Percentiles rank a stretch among this genome's conserved stretches.
These are phyloP conservation scores for Glaucopsyche alexis DNA, from an alignment of 2,888 invertebrate species.

Conservation along the genomic window DNA sequence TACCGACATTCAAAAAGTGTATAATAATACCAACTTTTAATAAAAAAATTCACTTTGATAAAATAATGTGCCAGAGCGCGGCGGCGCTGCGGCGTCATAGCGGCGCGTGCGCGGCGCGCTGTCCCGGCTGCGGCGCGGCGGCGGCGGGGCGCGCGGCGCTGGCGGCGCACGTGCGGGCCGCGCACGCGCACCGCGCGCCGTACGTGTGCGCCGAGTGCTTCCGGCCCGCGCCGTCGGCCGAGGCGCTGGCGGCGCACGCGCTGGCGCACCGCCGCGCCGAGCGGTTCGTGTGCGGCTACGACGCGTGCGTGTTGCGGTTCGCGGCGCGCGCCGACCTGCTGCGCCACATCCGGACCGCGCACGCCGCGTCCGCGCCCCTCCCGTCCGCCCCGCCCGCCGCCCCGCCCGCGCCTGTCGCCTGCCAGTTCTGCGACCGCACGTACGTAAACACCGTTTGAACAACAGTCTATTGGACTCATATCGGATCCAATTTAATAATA, in stretches of 20 bases:
- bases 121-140: constrained; percentile 37
- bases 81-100: constrained; percentile 49
- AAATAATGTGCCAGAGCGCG: constrained; percentile 39
- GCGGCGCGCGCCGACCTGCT: constrained; percentile 50
- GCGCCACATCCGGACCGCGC: constrained; percentile 69
- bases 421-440: constrained; percentile 55
- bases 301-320: constrained; percentile 67
- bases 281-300: constrained; percentile 69
- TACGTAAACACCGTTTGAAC: constrained; percentile 37
- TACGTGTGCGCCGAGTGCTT: constrained; percentile 56
- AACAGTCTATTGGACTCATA: neutral
- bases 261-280: constrained; percentile 58
- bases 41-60: too few relatives aligned
- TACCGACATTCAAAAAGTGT: too few relatives aligned
- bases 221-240: constrained; percentile 43
- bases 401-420: constrained; percentile 35
- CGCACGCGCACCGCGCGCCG: constrained; percentile 42
- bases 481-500: too few relatives aligned
- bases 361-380: constrained; percentile 47
- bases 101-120: constrained; percentile 39
- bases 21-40: too few relatives aligned
- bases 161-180: constrained; percentile 45
- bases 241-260: constrained; percentile 55
- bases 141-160: constrained; percentile 44
- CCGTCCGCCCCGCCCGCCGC: constrained; percentile 33